Evolutionary conservation across 2,797 vertebrate genomes (phyloP).

Genomic region (Siniperca obscura): DNA sequence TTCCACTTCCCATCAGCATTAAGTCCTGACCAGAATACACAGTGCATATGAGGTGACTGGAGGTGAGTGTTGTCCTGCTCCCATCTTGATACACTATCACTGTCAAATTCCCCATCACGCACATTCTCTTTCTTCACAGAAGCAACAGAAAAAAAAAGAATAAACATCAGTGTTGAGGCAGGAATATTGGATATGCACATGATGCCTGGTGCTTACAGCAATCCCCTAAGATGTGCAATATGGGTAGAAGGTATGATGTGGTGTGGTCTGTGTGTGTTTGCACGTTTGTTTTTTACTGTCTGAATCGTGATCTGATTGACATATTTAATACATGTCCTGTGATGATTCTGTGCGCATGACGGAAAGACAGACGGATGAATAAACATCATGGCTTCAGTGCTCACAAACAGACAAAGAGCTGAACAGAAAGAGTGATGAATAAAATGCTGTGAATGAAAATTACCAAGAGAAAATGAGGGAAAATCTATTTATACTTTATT

Average conservation of each 20-base stretch:
- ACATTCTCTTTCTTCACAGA: slow-evolving; percentile 39
- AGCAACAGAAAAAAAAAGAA: slow-evolving; percentile 40
- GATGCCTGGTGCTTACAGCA: slow-evolving; percentile 41
- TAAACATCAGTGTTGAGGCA: slow-evolving; percentile 57
- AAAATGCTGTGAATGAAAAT: slow-evolving; percentile 46
- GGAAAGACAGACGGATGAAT: slow-evolving; percentile 38
- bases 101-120: slow-evolving; percentile 58
- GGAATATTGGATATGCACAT: slow-evolving; percentile 56
- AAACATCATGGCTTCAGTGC: slow-evolving; percentile 39
- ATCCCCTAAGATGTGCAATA: slow-evolving; percentile 28
- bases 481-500: slow-evolving; percentile 43
- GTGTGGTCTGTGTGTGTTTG: slow-evolving; percentile 19
- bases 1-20: slow-evolving; percentile 48
- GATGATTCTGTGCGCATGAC: slow-evolving; percentile 50
- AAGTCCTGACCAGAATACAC: slow-evolving; percentile 54
- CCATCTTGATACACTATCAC: slow-evolving; percentile 18
- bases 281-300: slow-evolving; percentile 18
- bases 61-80: slow-evolving; percentile 43
- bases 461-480: slow-evolving; percentile 34
- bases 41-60: slow-evolving; percentile 36
- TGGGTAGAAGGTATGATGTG: slow-evolving; percentile 18
- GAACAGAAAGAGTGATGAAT: neutral
- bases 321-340: slow-evolving; percentile 66
- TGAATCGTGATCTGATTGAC: slow-evolving; percentile 64
- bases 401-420: slow-evolving; percentile 36